These are phyloP conservation scores for Zaprionus ghesquierei DNA, from an alignment of 1,140 invertebrate species.

Conservation along the genomic window DNA sequence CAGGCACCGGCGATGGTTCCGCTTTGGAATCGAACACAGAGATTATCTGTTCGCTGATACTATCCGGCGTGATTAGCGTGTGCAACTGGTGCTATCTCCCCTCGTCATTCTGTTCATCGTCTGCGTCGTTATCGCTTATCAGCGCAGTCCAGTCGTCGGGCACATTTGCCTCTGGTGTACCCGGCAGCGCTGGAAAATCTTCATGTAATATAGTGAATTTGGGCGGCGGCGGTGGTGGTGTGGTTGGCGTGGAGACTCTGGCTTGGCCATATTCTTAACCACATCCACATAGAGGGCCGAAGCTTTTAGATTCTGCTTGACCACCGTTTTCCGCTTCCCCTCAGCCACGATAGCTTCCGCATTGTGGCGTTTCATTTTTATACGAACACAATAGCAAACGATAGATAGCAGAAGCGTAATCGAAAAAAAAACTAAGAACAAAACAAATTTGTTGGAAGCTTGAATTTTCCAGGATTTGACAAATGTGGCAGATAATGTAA, in stretches of 20 bases:
- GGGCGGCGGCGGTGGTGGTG: background rate
- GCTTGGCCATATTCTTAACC: constrained; percentile 42
- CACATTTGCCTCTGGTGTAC: too few species aligned
- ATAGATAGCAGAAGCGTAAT: background rate
- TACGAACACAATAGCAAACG: constrained; percentile 4
- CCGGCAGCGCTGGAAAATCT: too few species aligned
- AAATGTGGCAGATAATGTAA: too few species aligned
- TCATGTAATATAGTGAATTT: constrained; percentile 62
- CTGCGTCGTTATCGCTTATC: too few species aligned
- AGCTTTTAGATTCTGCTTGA: background rate
- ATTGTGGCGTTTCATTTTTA: constrained; percentile 59
- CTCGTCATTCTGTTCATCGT: too few species aligned
- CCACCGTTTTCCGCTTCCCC: constrained; percentile 12
- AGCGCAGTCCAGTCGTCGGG: too few species aligned
- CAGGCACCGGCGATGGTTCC: too few species aligned
- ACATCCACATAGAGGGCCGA: constrained; percentile 33
- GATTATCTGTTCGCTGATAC: too few species aligned
- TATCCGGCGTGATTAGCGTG: too few species aligned
- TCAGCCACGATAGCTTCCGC: constrained; percentile 33
- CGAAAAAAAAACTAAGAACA: constrained; percentile 4
- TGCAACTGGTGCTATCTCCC: too few species aligned
- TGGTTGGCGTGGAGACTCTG: background rate
- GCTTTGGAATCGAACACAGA: too few species aligned
- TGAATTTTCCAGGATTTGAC: constrained; percentile 4
- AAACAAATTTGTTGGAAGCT: background rate